These are phyloP conservation scores for Varroa destructor DNA, from an alignment of 1,140 invertebrate genomes.

Conservation along the genomic window DNA sequence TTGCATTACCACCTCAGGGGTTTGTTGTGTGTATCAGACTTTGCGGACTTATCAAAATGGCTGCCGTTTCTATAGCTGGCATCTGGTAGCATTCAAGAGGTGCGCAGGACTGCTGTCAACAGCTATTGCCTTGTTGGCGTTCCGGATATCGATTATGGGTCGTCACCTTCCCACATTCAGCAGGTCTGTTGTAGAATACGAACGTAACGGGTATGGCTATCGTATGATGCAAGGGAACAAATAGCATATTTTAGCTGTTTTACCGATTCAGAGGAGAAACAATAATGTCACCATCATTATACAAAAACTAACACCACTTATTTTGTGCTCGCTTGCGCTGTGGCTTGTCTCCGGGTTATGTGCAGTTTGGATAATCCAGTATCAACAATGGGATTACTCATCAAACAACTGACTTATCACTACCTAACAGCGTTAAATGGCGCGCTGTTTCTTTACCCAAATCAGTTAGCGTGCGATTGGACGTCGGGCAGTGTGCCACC, in stretches of 20 bases:
- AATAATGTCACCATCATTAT: constrained; percentile 53
- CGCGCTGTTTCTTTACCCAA: constrained; percentile 74
- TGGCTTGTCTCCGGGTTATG: neutral
- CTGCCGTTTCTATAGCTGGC: constrained; percentile 13
- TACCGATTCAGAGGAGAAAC: too few relatives aligned
- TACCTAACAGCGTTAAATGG: constrained; percentile 78
- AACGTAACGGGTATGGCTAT: too few relatives aligned
- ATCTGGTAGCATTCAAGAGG: constrained; percentile 13
- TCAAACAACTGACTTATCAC: constrained; percentile 77
- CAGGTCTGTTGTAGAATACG: neutral
- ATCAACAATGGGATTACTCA: constrained; percentile 58
- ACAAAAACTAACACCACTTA: constrained; percentile 59
- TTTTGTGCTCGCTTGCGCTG: too few relatives aligned
- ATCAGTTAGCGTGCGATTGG: constrained; percentile 88
- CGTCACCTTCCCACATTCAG: constrained; percentile 10
- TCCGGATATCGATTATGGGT: constrained; percentile 17
- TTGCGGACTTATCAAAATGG: constrained; percentile 15
- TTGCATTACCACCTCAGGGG: constrained; percentile 19
- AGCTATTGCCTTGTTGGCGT: constrained; percentile 7
- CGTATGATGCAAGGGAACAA: too few relatives aligned
- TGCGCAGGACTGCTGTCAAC: constrained; percentile 7
- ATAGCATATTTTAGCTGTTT: too few relatives aligned
- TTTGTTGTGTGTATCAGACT: constrained; percentile 25
- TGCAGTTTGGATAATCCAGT: constrained; percentile 61
- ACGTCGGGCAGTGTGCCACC: constrained; percentile 90